Base-by-base conservation (phyloP, 2,797 vertebrate species). In the Parauchenoglanis ngamensis region DNA sequence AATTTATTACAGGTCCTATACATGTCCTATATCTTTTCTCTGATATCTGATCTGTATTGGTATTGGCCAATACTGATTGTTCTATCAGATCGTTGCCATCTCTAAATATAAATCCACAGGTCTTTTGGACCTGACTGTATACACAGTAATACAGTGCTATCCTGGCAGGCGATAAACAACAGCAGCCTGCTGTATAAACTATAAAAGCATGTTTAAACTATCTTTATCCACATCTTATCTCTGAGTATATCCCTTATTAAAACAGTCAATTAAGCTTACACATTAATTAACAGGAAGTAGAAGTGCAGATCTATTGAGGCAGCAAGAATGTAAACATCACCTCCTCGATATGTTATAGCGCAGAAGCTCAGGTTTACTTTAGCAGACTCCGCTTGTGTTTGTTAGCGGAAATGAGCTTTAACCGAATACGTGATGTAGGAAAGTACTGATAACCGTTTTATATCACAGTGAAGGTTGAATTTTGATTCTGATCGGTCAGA, bases 321-420 rank as follows among this genome's bases (percentile, higher is more conserved):
- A 70, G 61, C 40, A 46, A 11, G 25, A 72, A 44, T 61, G 77
- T 81, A 85, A 88, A 85, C 83, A 73, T 56, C 0, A 5, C 63
- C 65, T 54, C 7, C 76, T 82, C 40, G 8, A n/a, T 77, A 49
- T 81, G 57, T 76, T 88, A 54, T 21, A 77, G 80, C 7, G n/a
- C 78, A 83, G 85, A 81, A 81, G 84, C 84, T 52, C 57, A 40
- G 40, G 83, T 90, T 90, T 90, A 88, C 67, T 87, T 76, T 73
- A 52, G 76, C 72, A 84, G 61, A 63, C 28, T 11, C 59, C 70
- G 49, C 46, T 61, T 81, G 31, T 88, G 54, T 88, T 90, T 87
- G 70, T 87, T 65, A 56, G 57, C 19, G 76, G 87, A 82, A 80
- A 90, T 88, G 56, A 85, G 86, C 86, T 79, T 56, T 15, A 17